These are phyloP conservation scores for Phaetusa simplex DNA, from an alignment of 2,113 vertebrate species.

Conservation along the genomic window DNA sequence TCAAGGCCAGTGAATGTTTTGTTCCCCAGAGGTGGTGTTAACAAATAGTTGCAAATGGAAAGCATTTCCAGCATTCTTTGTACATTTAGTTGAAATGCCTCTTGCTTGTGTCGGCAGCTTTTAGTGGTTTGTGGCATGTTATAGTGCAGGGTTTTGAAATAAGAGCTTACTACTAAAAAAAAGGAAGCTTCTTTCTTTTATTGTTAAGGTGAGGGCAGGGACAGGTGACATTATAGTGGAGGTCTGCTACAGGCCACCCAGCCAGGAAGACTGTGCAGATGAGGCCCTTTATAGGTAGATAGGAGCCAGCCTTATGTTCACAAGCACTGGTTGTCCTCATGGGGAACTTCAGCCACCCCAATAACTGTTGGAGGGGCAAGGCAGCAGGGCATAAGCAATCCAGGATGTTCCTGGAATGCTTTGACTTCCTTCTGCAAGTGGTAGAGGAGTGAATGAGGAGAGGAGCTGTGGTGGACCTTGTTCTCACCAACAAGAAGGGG, in stretches of 20 bases:
- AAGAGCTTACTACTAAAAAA: background rate
- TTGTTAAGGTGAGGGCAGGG: background rate
- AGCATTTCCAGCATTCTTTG: background rate
- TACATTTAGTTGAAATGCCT: background rate
- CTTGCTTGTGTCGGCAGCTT: background rate
- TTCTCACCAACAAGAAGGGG: background rate
- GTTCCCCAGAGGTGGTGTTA: constrained; percentile 5
- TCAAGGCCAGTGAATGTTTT: background rate
- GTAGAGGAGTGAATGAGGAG: background rate
- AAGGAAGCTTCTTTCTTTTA: background rate
- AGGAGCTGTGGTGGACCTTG: background rate
- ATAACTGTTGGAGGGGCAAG: background rate
- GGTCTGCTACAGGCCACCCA: background rate
- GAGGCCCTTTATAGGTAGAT: background rate
- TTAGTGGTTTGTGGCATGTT: constrained; percentile 10
- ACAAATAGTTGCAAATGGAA: constrained; percentile 10
- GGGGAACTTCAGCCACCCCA: background rate
- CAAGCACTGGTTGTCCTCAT: background rate
- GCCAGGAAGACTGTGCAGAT: background rate
- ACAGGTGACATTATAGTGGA: background rate
- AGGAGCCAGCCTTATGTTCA: background rate
- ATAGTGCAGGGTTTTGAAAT: constrained; percentile 11
- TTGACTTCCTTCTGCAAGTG: background rate
- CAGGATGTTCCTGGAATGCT: background rate
- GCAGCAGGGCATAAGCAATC: background rate